Percentiles rank a stretch among this genome's conserved stretches.
Conservation (phyloP, 2,113 vertebrate species). For the Pomatorhinus ruficollis region DNA sequence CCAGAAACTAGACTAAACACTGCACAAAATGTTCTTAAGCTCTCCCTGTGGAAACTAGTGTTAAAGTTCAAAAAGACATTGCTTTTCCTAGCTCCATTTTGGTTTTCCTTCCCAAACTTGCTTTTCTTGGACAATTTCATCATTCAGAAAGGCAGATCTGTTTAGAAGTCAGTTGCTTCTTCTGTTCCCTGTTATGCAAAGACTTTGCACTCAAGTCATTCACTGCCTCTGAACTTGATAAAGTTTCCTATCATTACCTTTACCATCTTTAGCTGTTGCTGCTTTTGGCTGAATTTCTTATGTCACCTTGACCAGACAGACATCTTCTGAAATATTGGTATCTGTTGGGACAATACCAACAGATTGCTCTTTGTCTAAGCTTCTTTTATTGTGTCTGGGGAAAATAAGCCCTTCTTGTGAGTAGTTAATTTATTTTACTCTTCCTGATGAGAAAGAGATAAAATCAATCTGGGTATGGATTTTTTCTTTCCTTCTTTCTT, state of each 20-base stretch:
- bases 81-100: neutral
- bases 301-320: neutral
- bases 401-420: neutral
- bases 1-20: neutral
- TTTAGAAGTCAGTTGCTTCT: neutral
- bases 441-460: neutral
- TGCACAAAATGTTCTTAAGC: neutral
- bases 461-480: slow-evolving; percentile 18
- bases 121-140: neutral
- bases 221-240: neutral
- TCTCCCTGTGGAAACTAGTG: neutral
- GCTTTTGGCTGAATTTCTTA: neutral
- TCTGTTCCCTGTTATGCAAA: neutral
- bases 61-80: neutral
- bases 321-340: neutral
- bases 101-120: neutral
- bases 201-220: neutral
- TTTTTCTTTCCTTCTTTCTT: neutral
- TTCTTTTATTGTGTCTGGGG: neutral
- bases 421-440: neutral
- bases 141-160: neutral
- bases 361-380: neutral
- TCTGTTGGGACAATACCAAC: neutral
- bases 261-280: neutral
- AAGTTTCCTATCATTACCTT: neutral